These are phyloP conservation scores for Mimas tiliae DNA, from an alignment of 2,888 invertebrate genomes.

Conservation along the genomic window DNA sequence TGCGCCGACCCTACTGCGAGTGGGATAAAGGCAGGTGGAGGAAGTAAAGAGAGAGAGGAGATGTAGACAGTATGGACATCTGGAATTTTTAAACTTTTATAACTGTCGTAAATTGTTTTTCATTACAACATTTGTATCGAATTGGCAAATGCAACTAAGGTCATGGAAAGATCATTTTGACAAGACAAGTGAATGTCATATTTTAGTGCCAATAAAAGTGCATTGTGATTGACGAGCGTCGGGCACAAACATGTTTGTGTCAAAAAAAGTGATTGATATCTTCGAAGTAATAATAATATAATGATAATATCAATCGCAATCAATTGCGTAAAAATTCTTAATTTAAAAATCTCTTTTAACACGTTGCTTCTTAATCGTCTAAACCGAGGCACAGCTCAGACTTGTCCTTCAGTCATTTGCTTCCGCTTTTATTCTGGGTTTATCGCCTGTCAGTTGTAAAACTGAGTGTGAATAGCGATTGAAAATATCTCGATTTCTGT, in stretches of 20 bases:
- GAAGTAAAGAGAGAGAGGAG: too few species aligned
- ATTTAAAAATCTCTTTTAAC: not conserved
- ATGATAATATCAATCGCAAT: too few species aligned
- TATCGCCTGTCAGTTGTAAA: constrained; percentile 7
- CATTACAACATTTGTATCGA: constrained; percentile 2
- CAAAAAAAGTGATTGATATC: too few species aligned
- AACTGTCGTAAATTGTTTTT: not conserved
- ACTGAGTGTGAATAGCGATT: not conserved
- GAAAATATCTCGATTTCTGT: not conserved
- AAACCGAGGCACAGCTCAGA: not conserved
- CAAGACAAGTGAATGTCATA: not conserved
- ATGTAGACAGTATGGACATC: too few species aligned
- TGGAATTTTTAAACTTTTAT: not conserved
- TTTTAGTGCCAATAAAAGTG: not conserved
- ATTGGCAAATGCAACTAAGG: constrained; percentile 24
- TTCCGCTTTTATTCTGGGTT: constrained; percentile 20
- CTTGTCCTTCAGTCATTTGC: constrained; percentile 1
- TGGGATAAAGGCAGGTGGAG: too few species aligned
- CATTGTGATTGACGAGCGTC: constrained; percentile 1
- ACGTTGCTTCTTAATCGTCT: not conserved
- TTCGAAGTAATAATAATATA: too few species aligned
- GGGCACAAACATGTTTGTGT: not conserved
- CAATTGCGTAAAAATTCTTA: not conserved
- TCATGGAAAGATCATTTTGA: constrained; percentile 18
- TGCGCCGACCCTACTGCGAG: too few species aligned